Base-by-base conservation (phyloP, 2,888 invertebrate species). In the Cyclophora punctaria region DNA sequence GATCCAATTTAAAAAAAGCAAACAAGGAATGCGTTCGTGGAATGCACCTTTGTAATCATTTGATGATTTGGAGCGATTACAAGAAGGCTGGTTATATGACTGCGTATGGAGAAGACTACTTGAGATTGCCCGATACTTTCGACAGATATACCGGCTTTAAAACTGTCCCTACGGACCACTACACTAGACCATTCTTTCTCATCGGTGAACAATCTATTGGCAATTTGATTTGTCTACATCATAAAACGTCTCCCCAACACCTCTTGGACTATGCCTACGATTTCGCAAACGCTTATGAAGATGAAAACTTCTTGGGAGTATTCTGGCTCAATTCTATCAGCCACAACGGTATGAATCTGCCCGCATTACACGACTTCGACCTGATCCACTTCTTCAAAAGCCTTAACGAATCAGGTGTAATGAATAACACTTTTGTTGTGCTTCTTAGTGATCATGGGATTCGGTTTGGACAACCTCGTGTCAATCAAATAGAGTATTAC, bases 371-470 rank as follows among this genome's bases (percentile, higher is more conserved):
- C 83, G 95, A 95, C 64, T 72, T 70, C 0, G 89, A 90, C 47
- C 73, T 94, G 43, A 67, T 80, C 0, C 63, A 75, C 0, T 92
- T 92, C 63, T 80, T 94, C 46, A 69, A 86, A 50, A 79, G 87
- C 34, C 70, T 94, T 33, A 80, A 89, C 5, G 37, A 5, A 37
- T 67, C 73, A 0, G 80, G 90, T 0, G 83, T 91, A 3, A 71
- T 92, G 50, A 90, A 93, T 42, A 92, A 91, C 45, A 91, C 92
- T 0, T 89, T 94, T 62, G 80, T 95, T 34, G 78, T 94, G 41
- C 93, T 95, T 53, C 77, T 94, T 47, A 94, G 95, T 67, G 95
- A 95, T 70, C 95, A 95, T 66, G 95, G 95, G 0, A 90, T 93
- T 67, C 87, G 95, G 42, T 94, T 91, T 71, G 95, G 95, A 0